phyloP scores from a whole-genome alignment of 1,140 invertebrate genomes.

The Drosophila pseudoobscura region DNA sequence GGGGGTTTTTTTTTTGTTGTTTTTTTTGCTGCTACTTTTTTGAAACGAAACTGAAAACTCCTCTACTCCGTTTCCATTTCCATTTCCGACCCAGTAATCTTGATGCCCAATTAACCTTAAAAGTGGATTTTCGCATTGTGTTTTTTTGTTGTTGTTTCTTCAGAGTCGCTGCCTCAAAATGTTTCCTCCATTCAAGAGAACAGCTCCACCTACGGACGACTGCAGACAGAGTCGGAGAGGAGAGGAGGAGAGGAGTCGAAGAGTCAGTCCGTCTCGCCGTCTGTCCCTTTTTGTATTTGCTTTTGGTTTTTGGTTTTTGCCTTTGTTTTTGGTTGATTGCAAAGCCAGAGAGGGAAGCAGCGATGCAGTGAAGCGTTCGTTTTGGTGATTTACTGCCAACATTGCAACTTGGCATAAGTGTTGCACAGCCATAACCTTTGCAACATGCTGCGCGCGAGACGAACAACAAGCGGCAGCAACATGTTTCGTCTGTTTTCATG shows the following conservation, averaged over 20 bases:
- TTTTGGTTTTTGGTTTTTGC: slow-evolving; percentile 19
- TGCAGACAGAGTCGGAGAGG: slow-evolving; percentile 24
- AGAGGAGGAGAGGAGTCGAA: too few relatives aligned
- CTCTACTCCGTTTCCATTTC: slow-evolving; percentile 69
- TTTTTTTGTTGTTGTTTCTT: slow-evolving; percentile 17
- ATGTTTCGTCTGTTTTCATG: too few relatives aligned
- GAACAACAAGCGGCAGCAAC: slow-evolving; percentile 16
- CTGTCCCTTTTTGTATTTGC: slow-evolving; percentile 11
- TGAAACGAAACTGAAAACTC: slow-evolving; percentile 68
- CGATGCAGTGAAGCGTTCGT: slow-evolving; percentile 44
- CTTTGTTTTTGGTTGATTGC: slow-evolving; percentile 63
- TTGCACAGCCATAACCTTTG: slow-evolving; percentile 81
- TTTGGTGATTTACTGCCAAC: slow-evolving; percentile 75
- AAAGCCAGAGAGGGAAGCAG: slow-evolving; percentile 45
- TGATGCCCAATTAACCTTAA: slow-evolving; percentile 84
- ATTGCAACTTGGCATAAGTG: slow-evolving; percentile 82
- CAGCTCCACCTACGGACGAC: slow-evolving; percentile 51
- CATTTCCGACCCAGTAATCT: slow-evolving; percentile 83
- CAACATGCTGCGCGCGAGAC: slow-evolving; percentile 62
- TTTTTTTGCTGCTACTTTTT: slow-evolving; percentile 51
- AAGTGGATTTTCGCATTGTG: slow-evolving; percentile 81
- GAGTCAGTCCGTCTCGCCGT: slow-evolving; percentile 41
- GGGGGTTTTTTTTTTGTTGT: background rate
- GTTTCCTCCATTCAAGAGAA: slow-evolving; percentile 41
- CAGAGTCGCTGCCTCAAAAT: slow-evolving; percentile 19